Conservation (phyloP, 2,113 vertebrate genomes). For the Podarcis cretensis region DNA sequence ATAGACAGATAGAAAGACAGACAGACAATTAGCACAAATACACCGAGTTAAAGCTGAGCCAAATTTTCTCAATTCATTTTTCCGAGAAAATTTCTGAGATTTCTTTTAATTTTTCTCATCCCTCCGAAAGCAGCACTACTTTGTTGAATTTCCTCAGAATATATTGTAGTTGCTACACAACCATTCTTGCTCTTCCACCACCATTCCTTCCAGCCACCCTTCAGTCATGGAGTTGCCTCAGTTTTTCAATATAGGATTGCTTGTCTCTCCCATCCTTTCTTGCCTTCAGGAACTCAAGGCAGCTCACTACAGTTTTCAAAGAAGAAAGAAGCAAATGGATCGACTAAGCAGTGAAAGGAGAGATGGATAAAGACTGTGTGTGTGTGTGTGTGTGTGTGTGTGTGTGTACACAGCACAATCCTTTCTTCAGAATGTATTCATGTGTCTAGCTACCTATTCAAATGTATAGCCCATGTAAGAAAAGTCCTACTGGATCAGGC, state of each 20-base stretch:
- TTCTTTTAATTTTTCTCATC: too few relatives aligned
- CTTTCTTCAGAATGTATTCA: neutral
- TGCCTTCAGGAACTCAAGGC: neutral
- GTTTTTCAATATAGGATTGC: neutral
- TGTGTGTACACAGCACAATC: neutral
- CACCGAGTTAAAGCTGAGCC: neutral
- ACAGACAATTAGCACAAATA: neutral
- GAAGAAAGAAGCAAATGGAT: neutral
- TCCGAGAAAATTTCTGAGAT: neutral
- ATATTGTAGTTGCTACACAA: neutral
- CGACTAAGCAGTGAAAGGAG: neutral
- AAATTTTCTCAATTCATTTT: neutral
- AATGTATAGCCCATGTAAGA: neutral
- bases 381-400: neutral
- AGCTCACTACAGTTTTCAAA: neutral
- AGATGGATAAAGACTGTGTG: neutral
- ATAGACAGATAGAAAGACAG: constrained; percentile 11
- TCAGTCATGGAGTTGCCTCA: neutral
- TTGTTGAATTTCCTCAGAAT: too few relatives aligned
- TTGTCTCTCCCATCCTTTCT: neutral
- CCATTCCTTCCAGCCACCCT: neutral
- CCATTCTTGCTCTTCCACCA: neutral
- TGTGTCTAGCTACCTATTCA: neutral
- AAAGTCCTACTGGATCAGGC: too few relatives aligned
- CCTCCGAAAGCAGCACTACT: too few relatives aligned